Base-by-base conservation (phyloP, 37 sponge, comb jelly and placozoan genomes). In the Chondrosia reniformis region DNA sequence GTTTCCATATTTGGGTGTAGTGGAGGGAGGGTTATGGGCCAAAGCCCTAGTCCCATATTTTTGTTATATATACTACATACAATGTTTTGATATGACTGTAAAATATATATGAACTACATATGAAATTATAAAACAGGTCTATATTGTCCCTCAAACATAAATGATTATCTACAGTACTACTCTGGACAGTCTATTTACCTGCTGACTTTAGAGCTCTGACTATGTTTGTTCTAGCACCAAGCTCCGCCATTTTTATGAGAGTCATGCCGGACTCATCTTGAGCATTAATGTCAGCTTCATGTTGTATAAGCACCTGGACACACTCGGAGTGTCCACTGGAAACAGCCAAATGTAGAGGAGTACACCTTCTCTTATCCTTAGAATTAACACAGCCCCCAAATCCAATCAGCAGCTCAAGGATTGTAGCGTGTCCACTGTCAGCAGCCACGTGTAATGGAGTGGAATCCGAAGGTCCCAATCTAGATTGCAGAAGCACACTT, bases 401-500 rank as follows among this genome's bases (percentile, higher is more conserved):
- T n/a, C n/a, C n/a, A n/a, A n/a, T n/a, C n/a, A n/a, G n/a, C n/a
- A n/a, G n/a, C n/a, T n/a, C n/a, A n/a, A n/a, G n/a, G n/a, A n/a
- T n/a, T n/a, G n/a, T n/a, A 4, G 46, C 67, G 45, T 76, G 76
- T 40, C 84, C 84, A 32, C 76, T 38, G 3, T 63, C 46, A 15
- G 84, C 84, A 13, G 84, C 84, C 52, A 74, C 22, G 45, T 83
- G 84, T 44, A 83, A 49, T 6, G 84, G 84, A 24, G 84, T 83
- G 52, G 76, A 83, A 9, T 89, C 94, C 54, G 78, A 93, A n/a
- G 89, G 87, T 22, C 94, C 94, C 63, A 84, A 71, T 24, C 81
- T 67, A 19, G 79, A 82, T 15, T 69, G 45, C 25, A 93, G 77
- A 24, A 80, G 64, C 27, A 37, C 79, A 15, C 39, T 59, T 3